Base-by-base conservation (phyloP, 2,113 vertebrate genomes). In the Meles meles region DNA sequence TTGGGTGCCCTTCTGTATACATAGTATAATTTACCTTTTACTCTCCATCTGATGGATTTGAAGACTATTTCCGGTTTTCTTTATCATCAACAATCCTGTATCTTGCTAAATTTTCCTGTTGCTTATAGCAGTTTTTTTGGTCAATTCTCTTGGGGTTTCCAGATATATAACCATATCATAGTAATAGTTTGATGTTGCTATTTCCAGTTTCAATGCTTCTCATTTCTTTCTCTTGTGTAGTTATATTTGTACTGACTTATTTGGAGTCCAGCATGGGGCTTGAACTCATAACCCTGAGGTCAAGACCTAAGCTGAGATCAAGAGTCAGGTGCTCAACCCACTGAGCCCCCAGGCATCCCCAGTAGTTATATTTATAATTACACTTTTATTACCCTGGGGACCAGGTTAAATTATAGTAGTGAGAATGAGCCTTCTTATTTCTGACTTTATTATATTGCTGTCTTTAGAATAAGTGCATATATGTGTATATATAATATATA, bases 201-300 rank as follows among this genome's bases (percentile, higher is more conserved):
- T 76, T 93, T 93, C 29, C 31, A 93, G 34, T 82, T 77, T 90
- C 88, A 44, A 55, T 87, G 76, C 20, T 47, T 83, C 25, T 71
- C 13, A 88, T 80, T 91, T 89, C 34, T 82, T 93, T 63, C 42
- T 95, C 14, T 69, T 88, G 8, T 96, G n/a, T 92, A 84, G 31
- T 72, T 61, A 83, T 27, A 37, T 44, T 92, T 39, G 31, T 44
- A 55, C 37, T 34, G 67, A 69, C 34, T 69, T 69, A 69, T 69
- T 69, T 69, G 67, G 34, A 69, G 67, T 17, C 34, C 67, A 69
- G 34, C 67, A 69, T n/a, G 7, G 67, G 67, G 17, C 17, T 69
- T 69, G 67, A 69, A 69, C 67, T n/a, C 34, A n/a, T 2, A n/a
- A n/a, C 34, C 34, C 67, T n/a, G 67, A 69, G 17, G 17, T 69